Evolutionary conservation across 2,113 vertebrate genomes (phyloP), one percentile per base, ranked within the genome.

Genomic region (Onychorhynchus coronatus): DNA sequence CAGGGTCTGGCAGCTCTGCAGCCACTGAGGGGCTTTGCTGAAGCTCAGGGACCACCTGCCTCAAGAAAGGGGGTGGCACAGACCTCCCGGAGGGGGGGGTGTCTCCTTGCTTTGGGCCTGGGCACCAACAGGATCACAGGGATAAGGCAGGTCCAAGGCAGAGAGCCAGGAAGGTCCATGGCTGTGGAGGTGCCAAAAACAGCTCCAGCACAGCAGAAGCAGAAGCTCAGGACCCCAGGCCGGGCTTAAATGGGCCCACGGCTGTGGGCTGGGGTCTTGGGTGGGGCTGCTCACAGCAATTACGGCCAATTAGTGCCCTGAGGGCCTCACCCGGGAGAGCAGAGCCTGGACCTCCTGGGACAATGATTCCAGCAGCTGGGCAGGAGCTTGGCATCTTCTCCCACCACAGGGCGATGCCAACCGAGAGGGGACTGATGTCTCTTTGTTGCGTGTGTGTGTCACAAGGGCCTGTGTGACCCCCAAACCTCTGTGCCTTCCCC

Each of bases 371-470:
- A 44, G 4, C 6, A 31, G 27, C 49, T 21, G 11, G n/a, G 47
- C 31, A 59, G 47, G 28, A 44, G 12, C 39, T 55, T 10, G 6
- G 50, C 6, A 0, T 14, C 59, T 12, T 21, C 58, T 39, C 25
- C 47, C 33, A 4, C 27, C 2, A 0, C 10, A 4, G 21, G 16
- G 50, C 0, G 0, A 4, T 31, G 52, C 17, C 47, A 8, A 1
- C 25, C 47, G 14, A 31, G 35, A 27, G 17, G 24, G 25, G 10
- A 19, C 7, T 3, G 2, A 15, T 2, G 30, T 44, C 47, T 24
- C 63, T 37, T 28, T 59, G 82, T 11, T 44, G 27, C 11, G 0
- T 4, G 8, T 2, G 2, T 30, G 11, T 27, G 25, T 3, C 31
- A 31, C 28, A 14, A 66, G 44, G 5, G 33, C 9, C 49, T 1